Conservation (phyloP, 2,797 vertebrate species). For the Rhinoraja longicauda region DNA sequence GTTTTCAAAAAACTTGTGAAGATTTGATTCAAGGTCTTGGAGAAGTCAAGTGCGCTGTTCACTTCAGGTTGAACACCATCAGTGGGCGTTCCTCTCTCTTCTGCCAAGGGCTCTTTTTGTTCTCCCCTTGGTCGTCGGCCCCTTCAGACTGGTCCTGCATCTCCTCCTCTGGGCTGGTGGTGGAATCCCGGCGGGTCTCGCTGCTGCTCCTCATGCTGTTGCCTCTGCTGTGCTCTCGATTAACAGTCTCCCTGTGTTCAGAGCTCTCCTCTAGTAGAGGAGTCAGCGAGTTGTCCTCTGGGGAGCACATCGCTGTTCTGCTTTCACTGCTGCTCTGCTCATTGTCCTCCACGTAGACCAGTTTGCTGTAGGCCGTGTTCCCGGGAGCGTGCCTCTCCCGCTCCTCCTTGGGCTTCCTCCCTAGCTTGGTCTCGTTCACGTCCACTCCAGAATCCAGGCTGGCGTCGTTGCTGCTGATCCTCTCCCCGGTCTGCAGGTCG, state of each 20-base stretch:
- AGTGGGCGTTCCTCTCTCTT: constrained; percentile 87
- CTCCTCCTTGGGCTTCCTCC: constrained; percentile 66
- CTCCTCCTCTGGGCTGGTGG: constrained; percentile 86
- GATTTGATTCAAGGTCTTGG: constrained; percentile 43
- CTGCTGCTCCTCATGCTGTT: constrained; percentile 89
- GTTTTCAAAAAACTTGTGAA: not conserved
- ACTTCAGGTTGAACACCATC: constrained; percentile 94
- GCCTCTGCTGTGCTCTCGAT: constrained; percentile 73
- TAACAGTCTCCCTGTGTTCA: constrained; percentile 66
- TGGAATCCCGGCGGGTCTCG: constrained; percentile 79
- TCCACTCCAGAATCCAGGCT: constrained; percentile 72
- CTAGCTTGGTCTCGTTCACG: constrained; percentile 60
- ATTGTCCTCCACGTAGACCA: constrained; percentile 75
- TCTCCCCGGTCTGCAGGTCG: constrained; percentile 75
- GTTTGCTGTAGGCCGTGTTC: constrained; percentile 66
- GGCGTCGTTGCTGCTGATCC: constrained; percentile 65
- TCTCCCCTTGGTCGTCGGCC: constrained; percentile 73
- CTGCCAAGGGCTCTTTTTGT: constrained; percentile 97
- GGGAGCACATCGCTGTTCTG: constrained; percentile 73
- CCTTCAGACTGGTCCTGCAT: constrained; percentile 67
- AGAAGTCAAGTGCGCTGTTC: constrained; percentile 47
- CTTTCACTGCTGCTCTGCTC: constrained; percentile 79
- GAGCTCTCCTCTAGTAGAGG: constrained; percentile 79
- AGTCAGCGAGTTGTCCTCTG: constrained; percentile 87
- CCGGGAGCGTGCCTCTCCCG: constrained; percentile 53